Conservation (phyloP, 23 tunicate species). For the Corella eumyota region DNA sequence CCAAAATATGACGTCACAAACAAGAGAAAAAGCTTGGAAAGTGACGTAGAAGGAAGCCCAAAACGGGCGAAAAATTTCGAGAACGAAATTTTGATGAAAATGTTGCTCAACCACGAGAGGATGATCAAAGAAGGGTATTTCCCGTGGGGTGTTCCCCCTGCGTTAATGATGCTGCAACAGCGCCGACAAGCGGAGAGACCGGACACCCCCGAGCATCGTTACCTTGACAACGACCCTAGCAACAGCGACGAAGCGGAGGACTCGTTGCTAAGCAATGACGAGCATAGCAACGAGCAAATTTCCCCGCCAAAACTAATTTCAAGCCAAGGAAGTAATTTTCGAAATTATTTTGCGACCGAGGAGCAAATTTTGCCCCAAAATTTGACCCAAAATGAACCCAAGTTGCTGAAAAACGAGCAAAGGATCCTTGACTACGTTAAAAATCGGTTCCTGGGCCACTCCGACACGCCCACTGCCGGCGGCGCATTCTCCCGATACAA, state of each 20-base stretch:
- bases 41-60: not conserved
- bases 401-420: too few relatives aligned
- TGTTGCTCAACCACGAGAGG: conserved; percentile 1
- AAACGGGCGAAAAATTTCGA: not conserved
- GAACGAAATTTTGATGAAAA: not conserved
- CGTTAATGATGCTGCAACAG: conserved; percentile 45
- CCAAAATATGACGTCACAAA: not conserved
- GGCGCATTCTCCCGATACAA: too few relatives aligned
- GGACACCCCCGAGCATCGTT: conserved; percentile 18
- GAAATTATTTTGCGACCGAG: too few relatives aligned
- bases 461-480: too few relatives aligned
- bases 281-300: too few relatives aligned
- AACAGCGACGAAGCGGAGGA: conserved; percentile 5
- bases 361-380: too few relatives aligned
- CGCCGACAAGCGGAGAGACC: conserved; percentile 11
- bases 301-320: too few relatives aligned
- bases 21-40: not conserved
- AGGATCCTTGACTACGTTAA: too few relatives aligned
- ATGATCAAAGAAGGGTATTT: not conserved
- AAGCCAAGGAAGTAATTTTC: too few relatives aligned
- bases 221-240: conserved; percentile 19
- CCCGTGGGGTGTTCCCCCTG: conserved; percentile 33
- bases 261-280: not conserved
- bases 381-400: too few relatives aligned
- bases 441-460: too few relatives aligned